Percentiles rank a stretch among this genome's conserved stretches.
phyloP scores from a whole-genome alignment of 1,140 invertebrate genomes.

The Pantala flavescens region DNA sequence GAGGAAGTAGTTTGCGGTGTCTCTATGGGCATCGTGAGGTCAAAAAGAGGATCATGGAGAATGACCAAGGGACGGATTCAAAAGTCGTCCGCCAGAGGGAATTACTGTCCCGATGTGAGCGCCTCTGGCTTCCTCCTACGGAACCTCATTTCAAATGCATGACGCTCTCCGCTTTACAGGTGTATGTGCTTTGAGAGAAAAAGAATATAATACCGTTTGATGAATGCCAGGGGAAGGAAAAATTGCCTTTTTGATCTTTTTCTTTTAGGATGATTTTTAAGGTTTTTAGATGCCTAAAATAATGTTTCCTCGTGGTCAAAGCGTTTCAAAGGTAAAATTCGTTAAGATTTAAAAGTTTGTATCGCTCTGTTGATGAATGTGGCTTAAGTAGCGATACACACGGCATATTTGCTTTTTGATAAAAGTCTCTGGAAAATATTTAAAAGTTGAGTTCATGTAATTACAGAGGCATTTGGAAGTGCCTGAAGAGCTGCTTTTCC shows the following conservation, averaged over 20 bases:
- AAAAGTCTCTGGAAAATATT: too few relatives aligned
- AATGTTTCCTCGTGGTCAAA: not conserved
- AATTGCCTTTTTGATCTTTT: not conserved
- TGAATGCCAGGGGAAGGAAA: not conserved
- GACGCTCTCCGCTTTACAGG: slow-evolving; percentile 2
- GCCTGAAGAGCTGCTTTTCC: too few relatives aligned
- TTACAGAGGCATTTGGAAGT: too few relatives aligned
- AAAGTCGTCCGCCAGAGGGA: slow-evolving; percentile 1
- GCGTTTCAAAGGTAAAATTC: not conserved
- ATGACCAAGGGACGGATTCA: slow-evolving; percentile 7
- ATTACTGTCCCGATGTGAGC: not conserved
- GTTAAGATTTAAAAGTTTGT: not conserved
- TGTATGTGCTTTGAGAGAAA: not conserved
- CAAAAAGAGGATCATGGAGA: not conserved
- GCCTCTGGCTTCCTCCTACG: not conserved
- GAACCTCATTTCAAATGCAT: slow-evolving; percentile 6
- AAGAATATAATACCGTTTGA: not conserved
- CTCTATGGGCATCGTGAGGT: not conserved
- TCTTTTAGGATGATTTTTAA: not conserved
- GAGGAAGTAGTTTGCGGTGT: not conserved
- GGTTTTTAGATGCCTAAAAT: not conserved
- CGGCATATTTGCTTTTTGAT: not conserved
- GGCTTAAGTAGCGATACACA: not conserved
- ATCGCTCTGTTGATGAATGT: not conserved
- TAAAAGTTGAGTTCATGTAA: too few relatives aligned